phyloP scores from a whole-genome alignment of 2,888 invertebrate species.

The Seira ritae region DNA sequence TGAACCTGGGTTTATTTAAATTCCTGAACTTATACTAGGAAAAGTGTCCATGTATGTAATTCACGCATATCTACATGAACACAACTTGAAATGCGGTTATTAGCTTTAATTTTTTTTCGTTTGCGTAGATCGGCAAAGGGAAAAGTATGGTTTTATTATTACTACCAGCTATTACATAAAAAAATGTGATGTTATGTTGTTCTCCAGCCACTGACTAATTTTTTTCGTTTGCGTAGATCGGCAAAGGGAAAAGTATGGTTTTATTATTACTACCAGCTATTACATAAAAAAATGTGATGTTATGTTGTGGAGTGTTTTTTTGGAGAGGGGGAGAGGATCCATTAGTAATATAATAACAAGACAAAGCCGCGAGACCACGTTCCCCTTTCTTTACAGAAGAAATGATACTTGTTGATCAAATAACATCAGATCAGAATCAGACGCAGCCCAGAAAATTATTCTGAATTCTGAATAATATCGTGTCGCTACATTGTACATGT shows the following conservation, averaged over 20 bases:
- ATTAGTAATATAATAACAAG: conserved; percentile 57
- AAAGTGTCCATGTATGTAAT: conserved; percentile 37
- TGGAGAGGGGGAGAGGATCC: conserved; percentile 32
- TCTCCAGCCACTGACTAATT: too few relatives aligned
- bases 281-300: background rate
- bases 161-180: too few relatives aligned
- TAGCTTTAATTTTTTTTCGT: background rate
- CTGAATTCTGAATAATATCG: background rate
- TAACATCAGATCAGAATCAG: conserved; percentile 27
- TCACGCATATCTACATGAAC: background rate
- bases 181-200: background rate
- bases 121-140: conserved; percentile 4
- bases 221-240: conserved; percentile 13
- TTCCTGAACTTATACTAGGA: background rate
- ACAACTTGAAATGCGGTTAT: background rate
- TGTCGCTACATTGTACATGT: background rate
- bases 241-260: background rate
- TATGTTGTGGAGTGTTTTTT: background rate
- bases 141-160: background rate
- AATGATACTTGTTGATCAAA: conserved; percentile 40
- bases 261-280: too few relatives aligned
- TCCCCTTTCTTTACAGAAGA: conserved; percentile 26
- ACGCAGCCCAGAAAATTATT: background rate
- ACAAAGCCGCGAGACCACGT: conserved; percentile 55
- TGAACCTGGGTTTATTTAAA: conserved; percentile 16